These are phyloP conservation scores for Athene noctua DNA, from an alignment of 2,113 vertebrate genomes.

Conservation along the genomic window DNA sequence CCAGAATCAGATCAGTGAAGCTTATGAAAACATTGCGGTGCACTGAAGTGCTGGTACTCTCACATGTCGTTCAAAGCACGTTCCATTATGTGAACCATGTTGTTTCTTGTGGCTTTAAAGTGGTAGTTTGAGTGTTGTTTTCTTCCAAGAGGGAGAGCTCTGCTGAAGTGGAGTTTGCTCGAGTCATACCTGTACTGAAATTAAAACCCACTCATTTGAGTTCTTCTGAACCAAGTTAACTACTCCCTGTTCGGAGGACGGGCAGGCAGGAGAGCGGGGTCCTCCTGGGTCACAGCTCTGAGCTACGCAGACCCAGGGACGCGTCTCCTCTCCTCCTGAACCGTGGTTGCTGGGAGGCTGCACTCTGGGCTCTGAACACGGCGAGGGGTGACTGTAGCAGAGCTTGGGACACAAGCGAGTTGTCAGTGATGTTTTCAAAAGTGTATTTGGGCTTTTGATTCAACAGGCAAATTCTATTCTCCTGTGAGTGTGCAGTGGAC, in stretches of 20 bases:
- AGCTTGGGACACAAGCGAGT: slow-evolving; percentile 22
- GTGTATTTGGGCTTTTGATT: background rate
- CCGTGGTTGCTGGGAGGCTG: background rate
- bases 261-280: background rate
- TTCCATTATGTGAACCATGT: slow-evolving; percentile 66
- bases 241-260: background rate
- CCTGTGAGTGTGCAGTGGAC: slow-evolving; percentile 16
- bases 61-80: slow-evolving; percentile 64
- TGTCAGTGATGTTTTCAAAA: background rate
- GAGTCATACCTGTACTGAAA: background rate
- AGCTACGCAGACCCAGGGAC: background rate
- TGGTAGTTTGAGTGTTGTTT: slow-evolving; percentile 64
- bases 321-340: background rate
- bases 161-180: slow-evolving; percentile 43
- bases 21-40: slow-evolving; percentile 54
- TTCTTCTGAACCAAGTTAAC: background rate
- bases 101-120: slow-evolving; percentile 68
- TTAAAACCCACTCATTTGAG: background rate
- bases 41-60: slow-evolving; percentile 50
- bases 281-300: background rate
- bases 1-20: slow-evolving; percentile 74
- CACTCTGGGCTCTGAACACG: background rate
- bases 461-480: slow-evolving; percentile 32
- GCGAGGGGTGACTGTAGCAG: slow-evolving; percentile 26
- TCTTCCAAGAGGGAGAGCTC: slow-evolving; percentile 49